Evolutionary conservation across 37 sponge, comb jelly and placozoan genomes (phyloP).

Genomic region (Cliona cf. orientalis): DNA sequence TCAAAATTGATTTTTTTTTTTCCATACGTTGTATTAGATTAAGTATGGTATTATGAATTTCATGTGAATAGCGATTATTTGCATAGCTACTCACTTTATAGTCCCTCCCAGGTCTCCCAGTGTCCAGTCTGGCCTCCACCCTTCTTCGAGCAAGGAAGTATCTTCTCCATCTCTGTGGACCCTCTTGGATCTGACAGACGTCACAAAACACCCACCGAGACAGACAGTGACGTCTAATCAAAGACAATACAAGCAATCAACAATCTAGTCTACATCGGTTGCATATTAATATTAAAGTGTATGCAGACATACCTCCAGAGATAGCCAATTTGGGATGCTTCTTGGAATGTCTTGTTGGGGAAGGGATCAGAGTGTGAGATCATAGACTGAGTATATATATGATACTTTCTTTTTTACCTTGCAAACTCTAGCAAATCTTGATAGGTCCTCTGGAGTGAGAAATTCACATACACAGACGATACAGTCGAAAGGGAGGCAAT

Average conservation of each 20-base stretch:
- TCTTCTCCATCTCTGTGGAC: constrained; percentile 63
- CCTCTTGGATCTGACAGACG: constrained; percentile 48
- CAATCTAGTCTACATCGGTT: background rate
- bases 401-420: constrained; percentile 11
- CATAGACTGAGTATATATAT: background rate
- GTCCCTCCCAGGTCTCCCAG: constrained; percentile 60
- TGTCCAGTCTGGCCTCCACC: constrained; percentile 69
- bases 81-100: constrained; percentile 36
- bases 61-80: background rate
- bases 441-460: constrained; percentile 48
- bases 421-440: constrained; percentile 40
- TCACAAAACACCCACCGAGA: constrained; percentile 79
- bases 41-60: too few species aligned
- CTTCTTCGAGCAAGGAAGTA: constrained; percentile 62
- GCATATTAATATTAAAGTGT: background rate
- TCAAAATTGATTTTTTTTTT: too few species aligned
- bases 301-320: constrained; percentile 72
- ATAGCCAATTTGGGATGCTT: constrained; percentile 39
- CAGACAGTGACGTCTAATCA: constrained; percentile 54
- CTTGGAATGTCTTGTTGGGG: constrained; percentile 41
- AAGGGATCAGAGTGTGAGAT: background rate
- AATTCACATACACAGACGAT: constrained; percentile 60
- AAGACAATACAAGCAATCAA: constrained; percentile 1
- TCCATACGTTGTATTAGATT: too few species aligned
- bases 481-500: constrained; percentile 65